Evolutionary conservation across 2,113 vertebrate species (phyloP), one percentile per base, ranked within the genome.

Genomic region (Chloropsis cyanopogon): DNA sequence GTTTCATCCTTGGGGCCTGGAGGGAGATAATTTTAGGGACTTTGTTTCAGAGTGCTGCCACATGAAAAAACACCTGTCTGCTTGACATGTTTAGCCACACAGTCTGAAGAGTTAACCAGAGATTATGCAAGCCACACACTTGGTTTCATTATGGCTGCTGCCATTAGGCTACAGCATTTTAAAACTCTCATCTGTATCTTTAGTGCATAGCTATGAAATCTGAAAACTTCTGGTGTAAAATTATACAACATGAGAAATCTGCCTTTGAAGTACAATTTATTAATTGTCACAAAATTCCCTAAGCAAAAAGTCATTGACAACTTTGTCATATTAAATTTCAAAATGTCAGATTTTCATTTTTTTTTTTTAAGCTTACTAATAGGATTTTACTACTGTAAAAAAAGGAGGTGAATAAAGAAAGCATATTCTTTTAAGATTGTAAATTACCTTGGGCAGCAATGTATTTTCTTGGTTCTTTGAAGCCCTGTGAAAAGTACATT

Each of bases 1-100:
- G 99, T 99, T 95, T 99, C 99, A 26, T 99, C 99, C 91, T 99
- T 99, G 17, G 99, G 99, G 6, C 99, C 99, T 99, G 44, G 80
- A 13, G 76, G 28, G 35, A 95, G 46, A 65, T 13, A n/a, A 42
- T 88, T 71, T 44, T 69, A 93, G 37, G 57, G 28, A 79, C 7
- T 41, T 77, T 66, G 37, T 37, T 91, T 44, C 52, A 66, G 39
- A 39, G 18, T 42, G 5, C 18, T 72, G 12, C 18, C 47, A 49
- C 17, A 33, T 25, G 22, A 50, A 76, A 60, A 88, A 39, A 14
- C 9, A 41, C n/a, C 7, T 50, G 37, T 10, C 37, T 37, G 37
- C 37, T 37, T 37, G 37, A 24, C 14, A 19, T 18, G 33, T 50
- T 80, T 37, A 72, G 57, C 39, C 24, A 59, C 8, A 4, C 31